Conservation (phyloP, 2,797 vertebrate species). For the Mormyrus hasselquistii region DNA sequence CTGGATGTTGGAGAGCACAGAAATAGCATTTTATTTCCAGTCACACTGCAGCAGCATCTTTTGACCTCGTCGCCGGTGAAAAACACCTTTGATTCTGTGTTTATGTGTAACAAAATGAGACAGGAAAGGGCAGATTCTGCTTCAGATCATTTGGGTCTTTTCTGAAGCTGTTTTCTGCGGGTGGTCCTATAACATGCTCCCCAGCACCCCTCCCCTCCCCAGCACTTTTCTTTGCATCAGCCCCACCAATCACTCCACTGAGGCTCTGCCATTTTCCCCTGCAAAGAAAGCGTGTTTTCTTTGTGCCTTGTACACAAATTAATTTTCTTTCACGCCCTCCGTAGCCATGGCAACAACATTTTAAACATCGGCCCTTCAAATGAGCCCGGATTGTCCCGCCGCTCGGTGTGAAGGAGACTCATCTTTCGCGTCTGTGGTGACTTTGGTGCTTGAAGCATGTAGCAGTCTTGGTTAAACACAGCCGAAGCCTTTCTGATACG, state of each 20-base stretch:
- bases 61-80: background rate
- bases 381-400: constrained; percentile 51
- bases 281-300: constrained; percentile 46
- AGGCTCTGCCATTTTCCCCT: constrained; percentile 30
- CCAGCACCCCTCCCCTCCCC: background rate
- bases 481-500: background rate
- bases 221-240: background rate
- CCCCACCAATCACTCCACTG: background rate
- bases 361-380: constrained; percentile 57
- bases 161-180: background rate
- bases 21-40: background rate
- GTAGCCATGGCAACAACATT: constrained; percentile 64
- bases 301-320: constrained; percentile 54
- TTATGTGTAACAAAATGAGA: background rate
- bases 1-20: background rate
- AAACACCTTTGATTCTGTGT: background rate
- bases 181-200: background rate
- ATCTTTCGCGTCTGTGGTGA: background rate
- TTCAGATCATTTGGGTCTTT: background rate
- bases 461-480: background rate
- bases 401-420: background rate
- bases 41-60: background rate
- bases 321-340: constrained; percentile 49
- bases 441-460: background rate
- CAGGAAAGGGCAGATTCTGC: background rate